Evolutionary conservation across 37 sponge, comb jelly and placozoan genomes (phyloP).

Genomic region (Halichondria panicea): DNA sequence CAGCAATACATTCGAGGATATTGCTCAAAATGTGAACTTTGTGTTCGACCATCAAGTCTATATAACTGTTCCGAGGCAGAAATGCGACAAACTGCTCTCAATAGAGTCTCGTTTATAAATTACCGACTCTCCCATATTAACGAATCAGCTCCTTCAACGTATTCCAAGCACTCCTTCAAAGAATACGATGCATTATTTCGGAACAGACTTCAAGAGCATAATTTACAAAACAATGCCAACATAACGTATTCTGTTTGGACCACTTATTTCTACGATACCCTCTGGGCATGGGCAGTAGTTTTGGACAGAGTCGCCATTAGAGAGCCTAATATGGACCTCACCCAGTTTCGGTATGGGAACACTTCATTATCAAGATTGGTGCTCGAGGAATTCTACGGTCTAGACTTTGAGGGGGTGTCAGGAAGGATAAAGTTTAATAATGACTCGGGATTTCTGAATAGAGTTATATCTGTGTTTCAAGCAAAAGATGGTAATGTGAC

Average conservation of each 20-base stretch:
- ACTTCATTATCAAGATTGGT: background rate
- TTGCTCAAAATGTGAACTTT: background rate
- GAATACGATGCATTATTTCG: too few relatives aligned
- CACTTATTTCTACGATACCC: constrained; percentile 6
- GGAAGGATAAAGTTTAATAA: constrained; percentile 21
- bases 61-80: too few relatives aligned
- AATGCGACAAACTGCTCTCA: background rate
- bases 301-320: constrained; percentile 26
- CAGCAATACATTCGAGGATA: background rate
- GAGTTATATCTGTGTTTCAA: constrained; percentile 3
- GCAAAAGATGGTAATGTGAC: background rate
- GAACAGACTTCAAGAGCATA: too few relatives aligned
- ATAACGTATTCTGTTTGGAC: too few relatives aligned
- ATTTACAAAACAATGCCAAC: too few relatives aligned
- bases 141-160: background rate
- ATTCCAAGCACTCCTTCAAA: too few relatives aligned
- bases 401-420: constrained; percentile 36
- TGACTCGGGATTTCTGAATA: background rate
- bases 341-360: background rate
- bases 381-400: background rate
- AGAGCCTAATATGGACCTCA: background rate
- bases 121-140: background rate
- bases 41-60: background rate
- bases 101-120: background rate
- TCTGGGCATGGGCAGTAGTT: constrained; percentile 29